Percentiles rank a stretch among this genome's conserved stretches.
phyloP scores from a whole-genome alignment of 2,113 vertebrate species.

The Phalacrocorax brasilianus region DNA sequence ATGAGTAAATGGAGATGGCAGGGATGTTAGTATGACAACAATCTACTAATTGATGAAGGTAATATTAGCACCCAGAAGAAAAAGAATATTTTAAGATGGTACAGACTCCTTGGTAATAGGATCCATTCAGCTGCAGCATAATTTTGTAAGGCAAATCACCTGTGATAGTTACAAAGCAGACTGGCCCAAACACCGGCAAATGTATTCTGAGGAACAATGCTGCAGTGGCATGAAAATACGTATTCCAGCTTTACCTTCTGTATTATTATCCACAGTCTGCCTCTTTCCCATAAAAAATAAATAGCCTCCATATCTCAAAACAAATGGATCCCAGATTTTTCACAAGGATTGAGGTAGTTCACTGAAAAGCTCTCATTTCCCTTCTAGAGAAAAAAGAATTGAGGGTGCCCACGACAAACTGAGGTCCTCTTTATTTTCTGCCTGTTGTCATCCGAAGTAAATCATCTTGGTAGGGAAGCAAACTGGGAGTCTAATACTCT shows the following conservation, averaged over 20 bases:
- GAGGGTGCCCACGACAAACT: slow-evolving; percentile 7
- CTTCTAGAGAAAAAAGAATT: slow-evolving; percentile 47
- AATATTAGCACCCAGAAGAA: neutral
- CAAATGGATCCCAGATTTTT: slow-evolving; percentile 63
- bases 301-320: slow-evolving; percentile 43
- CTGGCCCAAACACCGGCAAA: slow-evolving; percentile 1
- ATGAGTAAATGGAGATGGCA: neutral
- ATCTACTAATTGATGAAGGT: neutral
- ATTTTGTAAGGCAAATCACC: neutral
- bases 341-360: slow-evolving; percentile 52
- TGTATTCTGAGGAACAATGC: neutral
- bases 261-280: slow-evolving; percentile 33
- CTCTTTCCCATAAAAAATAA: slow-evolving; percentile 57
- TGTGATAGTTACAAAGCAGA: neutral
- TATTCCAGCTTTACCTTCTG: slow-evolving; percentile 36
- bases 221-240: slow-evolving; percentile 10
- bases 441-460: slow-evolving; percentile 31
- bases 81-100: neutral
- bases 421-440: slow-evolving; percentile 65
- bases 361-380: slow-evolving; percentile 53
- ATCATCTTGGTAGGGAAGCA: slow-evolving; percentile 49
- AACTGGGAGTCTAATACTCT: slow-evolving; percentile 40
- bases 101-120: neutral
- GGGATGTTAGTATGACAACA: neutral
- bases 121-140: neutral